phyloP scores from a whole-genome alignment of 2,888 invertebrate species.

The Vesta saturnalis region DNA sequence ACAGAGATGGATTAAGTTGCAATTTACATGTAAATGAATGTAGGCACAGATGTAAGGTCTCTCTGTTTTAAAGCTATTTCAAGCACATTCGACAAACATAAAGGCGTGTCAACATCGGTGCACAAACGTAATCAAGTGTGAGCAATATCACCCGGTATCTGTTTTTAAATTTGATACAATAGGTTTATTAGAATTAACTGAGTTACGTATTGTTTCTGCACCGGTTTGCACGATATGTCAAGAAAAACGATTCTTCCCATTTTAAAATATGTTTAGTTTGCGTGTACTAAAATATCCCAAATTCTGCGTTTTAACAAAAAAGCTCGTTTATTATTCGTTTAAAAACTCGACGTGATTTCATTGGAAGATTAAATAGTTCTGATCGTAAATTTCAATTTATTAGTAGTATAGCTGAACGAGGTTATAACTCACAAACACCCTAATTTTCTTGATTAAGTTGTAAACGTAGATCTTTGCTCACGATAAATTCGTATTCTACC shows the following conservation, averaged over 20 bases:
- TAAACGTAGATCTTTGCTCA: not conserved
- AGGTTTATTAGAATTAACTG: not conserved
- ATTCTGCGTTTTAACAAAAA: not conserved
- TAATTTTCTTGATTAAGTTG: constrained; percentile 7
- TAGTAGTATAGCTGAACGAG: constrained; percentile 13
- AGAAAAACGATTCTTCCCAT: not conserved
- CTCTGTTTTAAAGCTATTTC: constrained; percentile 9
- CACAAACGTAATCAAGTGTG: constrained; percentile 13
- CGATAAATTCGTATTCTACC: constrained; percentile 5
- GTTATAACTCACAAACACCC: constrained; percentile 16
- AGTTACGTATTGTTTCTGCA: not conserved
- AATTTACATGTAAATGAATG: constrained; percentile 17
- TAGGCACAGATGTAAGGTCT: not conserved
- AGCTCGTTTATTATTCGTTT: not conserved
- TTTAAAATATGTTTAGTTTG: not conserved
- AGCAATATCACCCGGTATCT: not conserved
- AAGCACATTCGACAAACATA: constrained; percentile 17
- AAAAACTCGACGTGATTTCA: constrained; percentile 11
- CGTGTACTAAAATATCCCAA: not conserved
- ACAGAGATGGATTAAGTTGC: not conserved
- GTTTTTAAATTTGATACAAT: not conserved
- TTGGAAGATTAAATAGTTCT: constrained; percentile 11
- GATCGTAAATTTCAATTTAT: constrained; percentile 22
- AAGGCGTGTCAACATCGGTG: constrained; percentile 1
- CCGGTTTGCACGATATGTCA: not conserved